Conservation (phyloP, 2,113 vertebrate genomes). For the Otocyon megalotis region DNA sequence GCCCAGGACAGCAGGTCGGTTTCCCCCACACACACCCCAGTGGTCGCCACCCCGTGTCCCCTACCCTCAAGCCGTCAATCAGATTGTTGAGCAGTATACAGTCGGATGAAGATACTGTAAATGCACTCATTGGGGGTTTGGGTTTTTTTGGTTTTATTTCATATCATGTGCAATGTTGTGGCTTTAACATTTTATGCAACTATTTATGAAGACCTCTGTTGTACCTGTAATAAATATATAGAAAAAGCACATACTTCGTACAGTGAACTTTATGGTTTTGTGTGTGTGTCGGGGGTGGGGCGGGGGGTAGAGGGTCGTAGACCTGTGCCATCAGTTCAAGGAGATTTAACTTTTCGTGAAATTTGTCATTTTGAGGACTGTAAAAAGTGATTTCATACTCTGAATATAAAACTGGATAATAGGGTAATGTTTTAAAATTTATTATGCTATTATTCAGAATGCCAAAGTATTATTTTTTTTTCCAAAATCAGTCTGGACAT, state of each 20-base stretch:
- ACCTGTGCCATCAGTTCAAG: slow-evolving; percentile 87
- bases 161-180: slow-evolving; percentile 99
- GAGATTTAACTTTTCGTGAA: slow-evolving; percentile 82
- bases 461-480: slow-evolving; percentile 89
- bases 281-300: slow-evolving; percentile 87
- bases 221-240: slow-evolving; percentile 99
- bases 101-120: slow-evolving; percentile 94
- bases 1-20: slow-evolving; percentile 84
- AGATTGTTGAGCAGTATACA: slow-evolving; percentile 87
- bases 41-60: background rate
- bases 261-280: slow-evolving; percentile 94
- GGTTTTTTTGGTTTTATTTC: slow-evolving; percentile 92
- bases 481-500: slow-evolving; percentile 83
- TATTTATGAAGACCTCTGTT: slow-evolving; percentile 98
- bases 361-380: slow-evolving; percentile 85
- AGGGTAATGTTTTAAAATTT: slow-evolving; percentile 80
- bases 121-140: slow-evolving; percentile 94
- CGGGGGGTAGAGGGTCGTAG: slow-evolving; percentile 75
- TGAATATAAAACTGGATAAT: slow-evolving; percentile 84
- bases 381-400: slow-evolving; percentile 83
- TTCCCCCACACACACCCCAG: slow-evolving; percentile 59
- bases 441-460: slow-evolving; percentile 87
- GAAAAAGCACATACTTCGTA: slow-evolving; percentile 96
- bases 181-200: slow-evolving; percentile 99
- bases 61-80: slow-evolving; percentile 77